phyloP scores from a whole-genome alignment of 2,888 invertebrate genomes.

The Lysandra coridon region DNA sequence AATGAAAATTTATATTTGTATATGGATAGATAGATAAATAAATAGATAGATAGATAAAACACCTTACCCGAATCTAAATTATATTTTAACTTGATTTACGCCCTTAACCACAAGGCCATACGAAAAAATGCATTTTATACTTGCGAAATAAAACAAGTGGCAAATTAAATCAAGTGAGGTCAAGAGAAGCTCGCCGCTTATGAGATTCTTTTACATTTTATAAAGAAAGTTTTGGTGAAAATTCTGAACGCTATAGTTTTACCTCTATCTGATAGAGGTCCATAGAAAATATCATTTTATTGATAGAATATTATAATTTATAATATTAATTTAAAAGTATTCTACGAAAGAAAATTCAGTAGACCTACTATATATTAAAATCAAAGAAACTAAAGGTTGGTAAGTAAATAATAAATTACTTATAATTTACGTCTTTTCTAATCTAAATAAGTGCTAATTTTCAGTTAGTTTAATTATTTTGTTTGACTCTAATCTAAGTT shows the following conservation, averaged over 20 bases:
- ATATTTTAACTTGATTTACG: neutral
- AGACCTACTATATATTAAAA: too few relatives aligned
- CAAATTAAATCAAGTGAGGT: constrained; percentile 14
- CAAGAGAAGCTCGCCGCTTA: neutral
- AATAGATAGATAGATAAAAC: too few relatives aligned
- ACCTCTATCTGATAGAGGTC: too few relatives aligned
- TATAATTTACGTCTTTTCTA: neutral
- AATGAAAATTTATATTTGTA: too few relatives aligned
- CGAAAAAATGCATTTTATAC: neutral
- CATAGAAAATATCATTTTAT: neutral
- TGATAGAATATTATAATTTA: neutral
- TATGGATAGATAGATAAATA: too few relatives aligned
- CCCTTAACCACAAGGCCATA: neutral
- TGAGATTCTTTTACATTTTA: neutral
- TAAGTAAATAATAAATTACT: neutral
- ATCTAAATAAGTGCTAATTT: neutral
- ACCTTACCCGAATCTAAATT: neutral
- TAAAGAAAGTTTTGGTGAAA: neutral
- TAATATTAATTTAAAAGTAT: neutral
- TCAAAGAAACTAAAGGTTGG: neutral
- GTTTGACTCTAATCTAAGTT: neutral
- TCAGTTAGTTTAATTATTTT: neutral
- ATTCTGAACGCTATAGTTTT: neutral
- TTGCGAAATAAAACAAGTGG: constrained; percentile 7
- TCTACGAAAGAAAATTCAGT: neutral